Evolutionary conservation across 92 coral and sea anemone genomes (phyloP).

Genomic region (Umimayanthus kanabou): DNA sequence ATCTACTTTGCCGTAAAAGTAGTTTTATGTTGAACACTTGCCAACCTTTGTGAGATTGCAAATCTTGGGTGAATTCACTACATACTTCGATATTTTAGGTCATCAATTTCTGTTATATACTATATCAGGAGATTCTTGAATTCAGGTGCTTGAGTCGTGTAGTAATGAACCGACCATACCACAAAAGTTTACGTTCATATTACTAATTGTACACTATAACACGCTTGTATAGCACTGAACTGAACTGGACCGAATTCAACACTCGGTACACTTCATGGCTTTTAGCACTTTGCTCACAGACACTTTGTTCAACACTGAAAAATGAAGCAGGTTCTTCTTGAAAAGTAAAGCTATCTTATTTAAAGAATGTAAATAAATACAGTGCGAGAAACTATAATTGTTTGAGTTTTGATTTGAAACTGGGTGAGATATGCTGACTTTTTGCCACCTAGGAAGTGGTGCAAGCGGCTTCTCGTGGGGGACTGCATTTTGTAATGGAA

Average conservation of each 20-base stretch:
- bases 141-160: background rate
- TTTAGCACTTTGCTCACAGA: no score
- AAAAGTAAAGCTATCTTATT: no score
- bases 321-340: background rate
- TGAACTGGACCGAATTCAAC: no score
- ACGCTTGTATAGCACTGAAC: background rate
- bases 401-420: background rate
- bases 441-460: no score
- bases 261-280: no score
- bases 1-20: background rate
- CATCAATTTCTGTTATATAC: background rate
- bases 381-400: background rate
- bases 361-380: background rate
- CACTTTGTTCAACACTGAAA: no score
- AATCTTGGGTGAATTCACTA: background rate
- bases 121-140: background rate
- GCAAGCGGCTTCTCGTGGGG: no score
- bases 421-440: no score
- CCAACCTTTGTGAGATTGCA: background rate
- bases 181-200: background rate
- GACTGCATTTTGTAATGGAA: no score
- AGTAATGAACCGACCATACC: background rate
- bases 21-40: background rate
- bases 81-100: background rate
- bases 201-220: background rate